A percentile compares a stretch with the other conserved stretches of the same genome.
Conservation (phyloP, 2,113 vertebrate genomes). For the Anseranas semipalmata region DNA sequence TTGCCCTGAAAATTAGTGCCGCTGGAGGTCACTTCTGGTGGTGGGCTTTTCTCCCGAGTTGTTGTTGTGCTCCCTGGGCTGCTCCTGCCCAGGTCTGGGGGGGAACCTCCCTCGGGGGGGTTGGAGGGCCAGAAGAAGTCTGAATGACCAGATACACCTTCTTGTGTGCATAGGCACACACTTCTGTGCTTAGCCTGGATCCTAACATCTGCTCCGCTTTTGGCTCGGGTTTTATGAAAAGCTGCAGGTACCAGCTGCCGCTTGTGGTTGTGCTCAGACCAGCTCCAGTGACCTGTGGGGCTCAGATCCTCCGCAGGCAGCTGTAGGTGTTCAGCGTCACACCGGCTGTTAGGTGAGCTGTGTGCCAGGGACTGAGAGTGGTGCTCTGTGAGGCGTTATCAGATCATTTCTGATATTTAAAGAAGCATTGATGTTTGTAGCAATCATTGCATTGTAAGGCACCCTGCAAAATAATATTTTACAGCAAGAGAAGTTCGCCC, state of each 20-base stretch:
- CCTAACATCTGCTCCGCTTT: neutral
- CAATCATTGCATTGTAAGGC: neutral
- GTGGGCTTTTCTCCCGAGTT: neutral
- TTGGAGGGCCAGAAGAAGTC: neutral
- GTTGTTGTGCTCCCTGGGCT: neutral
- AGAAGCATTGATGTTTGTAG: neutral
- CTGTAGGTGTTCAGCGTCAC: neutral
- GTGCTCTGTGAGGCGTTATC: neutral
- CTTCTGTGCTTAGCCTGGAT: neutral
- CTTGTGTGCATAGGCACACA: accelerated
- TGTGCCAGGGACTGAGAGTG: neutral
- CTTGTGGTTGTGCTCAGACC: neutral
- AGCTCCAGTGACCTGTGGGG: neutral
- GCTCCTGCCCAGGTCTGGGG: neutral
- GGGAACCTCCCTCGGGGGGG: neutral
- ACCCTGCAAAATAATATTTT: neutral
- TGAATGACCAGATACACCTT: accelerated
- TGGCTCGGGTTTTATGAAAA: accelerated
- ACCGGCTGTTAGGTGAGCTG: neutral
- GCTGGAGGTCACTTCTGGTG: neutral
- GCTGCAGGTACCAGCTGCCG: neutral
- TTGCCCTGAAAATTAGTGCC: neutral
- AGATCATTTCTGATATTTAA: neutral
- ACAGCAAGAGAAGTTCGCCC: neutral
- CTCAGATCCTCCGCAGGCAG: neutral